These are phyloP conservation scores for Thymelicus sylvestris DNA, from an alignment of 2,888 invertebrate species.

Conservation along the genomic window DNA sequence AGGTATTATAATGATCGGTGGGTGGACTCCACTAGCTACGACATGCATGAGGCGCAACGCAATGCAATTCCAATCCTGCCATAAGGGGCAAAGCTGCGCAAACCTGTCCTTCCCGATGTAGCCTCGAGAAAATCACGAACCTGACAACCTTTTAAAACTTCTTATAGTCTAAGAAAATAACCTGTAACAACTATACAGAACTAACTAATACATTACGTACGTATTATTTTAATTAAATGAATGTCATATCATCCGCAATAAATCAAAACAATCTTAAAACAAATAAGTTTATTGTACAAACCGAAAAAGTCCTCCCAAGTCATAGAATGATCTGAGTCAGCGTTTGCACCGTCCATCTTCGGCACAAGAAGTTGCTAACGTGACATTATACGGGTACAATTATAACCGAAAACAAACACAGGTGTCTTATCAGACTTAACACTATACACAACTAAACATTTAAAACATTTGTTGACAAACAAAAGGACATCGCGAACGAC, in stretches of 20 bases:
- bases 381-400: constrained; percentile 49
- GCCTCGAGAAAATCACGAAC: constrained; percentile 61
- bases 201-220: too few relatives aligned
- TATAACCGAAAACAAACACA: constrained; percentile 29
- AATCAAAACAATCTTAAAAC: neutral
- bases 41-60: constrained; percentile 49
- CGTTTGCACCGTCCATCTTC: constrained; percentile 82
- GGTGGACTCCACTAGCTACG: constrained; percentile 42
- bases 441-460: constrained; percentile 42
- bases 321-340: constrained; percentile 88
- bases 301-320: constrained; percentile 90
- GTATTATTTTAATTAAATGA: neutral
- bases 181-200: neutral
- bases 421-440: constrained; percentile 33
- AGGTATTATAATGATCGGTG: constrained; percentile 51
- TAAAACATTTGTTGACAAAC: constrained; percentile 72
- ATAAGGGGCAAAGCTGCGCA: constrained; percentile 68
- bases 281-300: constrained; percentile 63
- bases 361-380: constrained; percentile 56
- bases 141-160: constrained; percentile 25
- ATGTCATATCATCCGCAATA: neutral
- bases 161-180: constrained; percentile 26
- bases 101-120: constrained; percentile 63
- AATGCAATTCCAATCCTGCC: constrained; percentile 51
- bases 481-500: constrained; percentile 65